Percentiles rank a stretch among this genome's conserved stretches.
phyloP scores from a whole-genome alignment of 2,888 invertebrate species.

The Amblyjoppa proteus region DNA sequence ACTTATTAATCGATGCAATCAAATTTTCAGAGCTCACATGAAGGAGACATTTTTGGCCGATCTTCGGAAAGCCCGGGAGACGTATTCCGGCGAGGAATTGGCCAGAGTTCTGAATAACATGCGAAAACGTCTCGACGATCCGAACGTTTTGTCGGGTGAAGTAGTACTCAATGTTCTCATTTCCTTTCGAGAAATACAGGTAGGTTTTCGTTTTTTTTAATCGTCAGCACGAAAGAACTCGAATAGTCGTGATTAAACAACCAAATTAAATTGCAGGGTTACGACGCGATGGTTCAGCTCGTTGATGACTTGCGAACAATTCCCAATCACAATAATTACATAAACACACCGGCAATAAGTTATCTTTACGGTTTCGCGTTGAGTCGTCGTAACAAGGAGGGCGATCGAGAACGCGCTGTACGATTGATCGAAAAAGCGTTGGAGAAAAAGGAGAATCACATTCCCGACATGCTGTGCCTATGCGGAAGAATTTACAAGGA shows the following conservation, averaged over 20 bases:
- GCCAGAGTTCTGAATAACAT: slow-evolving; percentile 94
- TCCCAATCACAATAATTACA: slow-evolving; percentile 94
- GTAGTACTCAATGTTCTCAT: slow-evolving; percentile 97
- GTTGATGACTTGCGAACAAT: slow-evolving; percentile 97
- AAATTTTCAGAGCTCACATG: slow-evolving; percentile 92
- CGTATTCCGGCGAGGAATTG: slow-evolving; percentile 93
- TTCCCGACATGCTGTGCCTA: slow-evolving; percentile 98
- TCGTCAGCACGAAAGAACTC: background rate
- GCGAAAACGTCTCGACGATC: slow-evolving; percentile 97
- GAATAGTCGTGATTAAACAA: slow-evolving; percentile 5
- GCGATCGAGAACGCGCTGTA: slow-evolving; percentile 97
- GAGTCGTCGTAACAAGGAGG: slow-evolving; percentile 96
- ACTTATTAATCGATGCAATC: slow-evolving; percentile 28
- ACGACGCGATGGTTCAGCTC: slow-evolving; percentile 98
- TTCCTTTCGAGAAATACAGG: slow-evolving; percentile 95
- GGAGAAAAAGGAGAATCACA: slow-evolving; percentile 96
- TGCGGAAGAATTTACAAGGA: slow-evolving; percentile 99
- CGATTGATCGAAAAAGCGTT: slow-evolving; percentile 96
- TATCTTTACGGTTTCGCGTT: slow-evolving; percentile 98
- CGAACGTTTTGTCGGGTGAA: slow-evolving; percentile 97
- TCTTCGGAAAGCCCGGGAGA: slow-evolving; percentile 96
- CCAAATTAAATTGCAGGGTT: slow-evolving; percentile 87
- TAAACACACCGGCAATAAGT: slow-evolving; percentile 95
- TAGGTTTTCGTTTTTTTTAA: slow-evolving; percentile 67
- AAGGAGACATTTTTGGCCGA: slow-evolving; percentile 99